These are phyloP conservation scores for Andrena trimmerana DNA, from an alignment of 2,888 invertebrate species.

Conservation along the genomic window DNA sequence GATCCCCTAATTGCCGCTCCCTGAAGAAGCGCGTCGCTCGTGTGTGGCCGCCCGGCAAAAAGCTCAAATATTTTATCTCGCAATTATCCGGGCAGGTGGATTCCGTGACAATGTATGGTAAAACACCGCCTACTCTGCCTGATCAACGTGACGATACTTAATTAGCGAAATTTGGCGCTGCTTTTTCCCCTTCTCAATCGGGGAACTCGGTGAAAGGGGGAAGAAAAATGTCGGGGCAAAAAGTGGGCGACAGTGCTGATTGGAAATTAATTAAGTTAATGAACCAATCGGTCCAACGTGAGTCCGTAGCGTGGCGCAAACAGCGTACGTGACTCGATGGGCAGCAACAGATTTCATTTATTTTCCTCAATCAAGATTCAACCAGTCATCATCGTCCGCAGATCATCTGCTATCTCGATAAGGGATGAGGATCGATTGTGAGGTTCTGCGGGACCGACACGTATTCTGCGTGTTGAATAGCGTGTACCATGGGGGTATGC, in stretches of 20 bases:
- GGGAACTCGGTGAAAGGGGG: neutral
- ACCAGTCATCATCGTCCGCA: neutral
- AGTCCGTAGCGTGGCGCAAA: neutral
- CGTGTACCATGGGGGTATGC: neutral
- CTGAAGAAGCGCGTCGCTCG: constrained; percentile 47
- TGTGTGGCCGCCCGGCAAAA: constrained; percentile 65
- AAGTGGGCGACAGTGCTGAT: constrained; percentile 19
- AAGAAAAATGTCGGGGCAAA: constrained; percentile 9
- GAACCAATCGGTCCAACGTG: constrained; percentile 8
- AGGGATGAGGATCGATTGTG: constrained; percentile 12
- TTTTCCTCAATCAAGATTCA: neutral
- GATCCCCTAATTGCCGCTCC: constrained; percentile 75
- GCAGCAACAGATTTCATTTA: neutral
- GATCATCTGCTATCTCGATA: neutral
- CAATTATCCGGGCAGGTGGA: constrained; percentile 61
- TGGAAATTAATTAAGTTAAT: constrained; percentile 37
- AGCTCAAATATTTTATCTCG: constrained; percentile 60
- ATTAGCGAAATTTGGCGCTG: constrained; percentile 41
- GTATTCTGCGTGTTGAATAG: neutral
- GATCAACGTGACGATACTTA: constrained; percentile 46
- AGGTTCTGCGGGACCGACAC: neutral
- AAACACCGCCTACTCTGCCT: constrained; percentile 9
- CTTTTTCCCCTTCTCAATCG: constrained; percentile 1
- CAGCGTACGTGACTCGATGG: neutral
- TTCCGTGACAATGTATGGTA: constrained; percentile 49